Conservation (phyloP, 2,797 vertebrate species). For the Clarias pachynema region DNA sequence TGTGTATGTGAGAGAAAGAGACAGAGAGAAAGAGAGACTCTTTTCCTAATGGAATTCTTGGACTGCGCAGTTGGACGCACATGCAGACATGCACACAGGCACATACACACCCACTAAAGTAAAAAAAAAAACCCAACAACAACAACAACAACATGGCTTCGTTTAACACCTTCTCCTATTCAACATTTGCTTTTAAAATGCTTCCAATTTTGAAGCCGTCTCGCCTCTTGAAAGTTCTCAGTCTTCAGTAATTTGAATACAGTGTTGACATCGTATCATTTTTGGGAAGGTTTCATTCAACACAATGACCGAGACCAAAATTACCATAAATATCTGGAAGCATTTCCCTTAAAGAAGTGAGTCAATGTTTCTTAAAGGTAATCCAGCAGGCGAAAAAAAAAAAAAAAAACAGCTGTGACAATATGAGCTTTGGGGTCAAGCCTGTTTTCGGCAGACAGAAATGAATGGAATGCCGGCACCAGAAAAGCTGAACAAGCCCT, state of each 20-base stretch:
- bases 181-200: slow-evolving; percentile 47
- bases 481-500: slow-evolving; percentile 66
- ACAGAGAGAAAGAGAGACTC: neutral
- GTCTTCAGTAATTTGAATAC: neutral
- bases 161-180: slow-evolving; percentile 48
- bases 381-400: slow-evolving; percentile 11
- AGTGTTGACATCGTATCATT: neutral
- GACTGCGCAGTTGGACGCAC: slow-evolving; percentile 28
- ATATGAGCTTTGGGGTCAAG: slow-evolving; percentile 45
- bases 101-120: slow-evolving; percentile 22
- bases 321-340: slow-evolving; percentile 23
- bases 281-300: neutral
- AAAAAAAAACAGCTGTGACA: slow-evolving; percentile 48
- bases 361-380: slow-evolving; percentile 43
- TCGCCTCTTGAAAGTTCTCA: neutral
- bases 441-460: slow-evolving; percentile 57
- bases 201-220: slow-evolving; percentile 36
- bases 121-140: neutral
- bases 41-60: slow-evolving; percentile 25
- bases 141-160: slow-evolving; percentile 13
- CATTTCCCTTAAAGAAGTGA: slow-evolving; percentile 14
- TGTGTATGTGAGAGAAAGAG: neutral
- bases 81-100: slow-evolving; percentile 16
- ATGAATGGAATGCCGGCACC: slow-evolving; percentile 56
- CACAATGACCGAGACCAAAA: neutral